These are phyloP conservation scores for Sweltsa coloradensis DNA, from an alignment of 1,140 invertebrate species.

Conservation along the genomic window DNA sequence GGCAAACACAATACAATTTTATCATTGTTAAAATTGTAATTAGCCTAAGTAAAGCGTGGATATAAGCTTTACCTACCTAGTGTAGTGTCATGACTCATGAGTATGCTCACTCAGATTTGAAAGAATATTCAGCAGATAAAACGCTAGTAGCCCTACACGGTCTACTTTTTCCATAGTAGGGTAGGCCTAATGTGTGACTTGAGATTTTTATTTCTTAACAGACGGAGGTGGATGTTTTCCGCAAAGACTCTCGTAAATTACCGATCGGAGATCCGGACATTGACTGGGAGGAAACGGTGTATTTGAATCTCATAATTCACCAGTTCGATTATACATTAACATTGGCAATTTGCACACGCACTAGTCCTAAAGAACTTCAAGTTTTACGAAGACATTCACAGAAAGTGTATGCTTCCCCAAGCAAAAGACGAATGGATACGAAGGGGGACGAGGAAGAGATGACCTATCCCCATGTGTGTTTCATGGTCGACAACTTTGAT, in stretches of 20 bases:
- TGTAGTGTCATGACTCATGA: too few relatives aligned
- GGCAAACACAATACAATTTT: too few relatives aligned
- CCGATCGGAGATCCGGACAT: conserved; percentile 90
- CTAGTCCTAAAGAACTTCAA: conserved; percentile 92
- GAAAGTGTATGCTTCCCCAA: conserved; percentile 92
- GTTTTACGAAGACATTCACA: conserved; percentile 87
- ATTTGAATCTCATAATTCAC: conserved; percentile 96
- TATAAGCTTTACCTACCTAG: too few relatives aligned
- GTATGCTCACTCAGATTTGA: too few relatives aligned
- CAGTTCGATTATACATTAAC: conserved; percentile 97
- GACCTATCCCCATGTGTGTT: conserved; percentile 97
- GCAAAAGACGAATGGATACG: conserved; percentile 89
- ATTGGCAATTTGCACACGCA: conserved; percentile 92
- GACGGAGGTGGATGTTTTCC: conserved; percentile 90
- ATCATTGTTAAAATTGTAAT: too few relatives aligned
- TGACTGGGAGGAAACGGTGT: conserved; percentile 99
- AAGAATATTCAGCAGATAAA: too few relatives aligned
- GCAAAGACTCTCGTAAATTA: conserved; percentile 91
- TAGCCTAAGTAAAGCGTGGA: too few relatives aligned
- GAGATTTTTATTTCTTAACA: conserved; percentile 29
- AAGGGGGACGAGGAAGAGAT: conserved; percentile 98
- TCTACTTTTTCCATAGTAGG: too few relatives aligned
- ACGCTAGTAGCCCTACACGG: too few relatives aligned
- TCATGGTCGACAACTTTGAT: conserved; percentile 98
- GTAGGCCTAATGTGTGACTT: too few relatives aligned